These are phyloP conservation scores for Ceratina australensis DNA, from an alignment of 1,140 invertebrate species.

Conservation along the genomic window DNA sequence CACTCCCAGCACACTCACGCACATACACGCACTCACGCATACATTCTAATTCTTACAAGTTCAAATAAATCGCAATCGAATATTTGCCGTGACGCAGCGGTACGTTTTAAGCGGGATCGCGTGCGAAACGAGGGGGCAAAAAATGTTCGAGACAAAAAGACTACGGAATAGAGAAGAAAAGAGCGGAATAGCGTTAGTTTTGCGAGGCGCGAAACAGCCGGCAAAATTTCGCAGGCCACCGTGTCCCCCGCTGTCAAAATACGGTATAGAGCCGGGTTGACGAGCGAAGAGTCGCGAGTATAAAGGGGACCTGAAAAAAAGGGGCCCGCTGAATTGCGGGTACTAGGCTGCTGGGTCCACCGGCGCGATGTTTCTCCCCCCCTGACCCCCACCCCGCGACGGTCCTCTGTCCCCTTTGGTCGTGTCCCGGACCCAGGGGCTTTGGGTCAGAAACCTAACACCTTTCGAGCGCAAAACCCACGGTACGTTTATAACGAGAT, in stretches of 20 bases:
- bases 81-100: no score
- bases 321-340: slow-evolving; percentile 46
- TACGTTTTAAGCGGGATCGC: no score
- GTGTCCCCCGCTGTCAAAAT: slow-evolving; percentile 79
- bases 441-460: slow-evolving; percentile 74
- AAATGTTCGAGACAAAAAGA: slow-evolving; percentile 9
- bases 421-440: slow-evolving; percentile 44
- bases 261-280: slow-evolving; percentile 72
- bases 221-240: slow-evolving; percentile 73
- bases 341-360: slow-evolving; percentile 28
- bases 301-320: slow-evolving; percentile 54
- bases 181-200: slow-evolving; percentile 47
- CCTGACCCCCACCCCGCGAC: not conserved
- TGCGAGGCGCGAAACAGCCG: slow-evolving; percentile 76
- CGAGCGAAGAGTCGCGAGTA: slow-evolving; percentile 63
- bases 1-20: no score
- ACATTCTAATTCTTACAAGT: no score
- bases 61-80: no score
- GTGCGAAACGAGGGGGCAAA: slow-evolving; percentile 1
- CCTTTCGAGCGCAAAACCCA: slow-evolving; percentile 63
- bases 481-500: slow-evolving; percentile 71
- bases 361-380: not conserved
- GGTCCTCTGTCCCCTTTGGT: not conserved
- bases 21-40: no score
- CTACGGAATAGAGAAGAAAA: slow-evolving; percentile 28